Conservation (phyloP, 2,797 vertebrate species). For the Malacoctenus gilli region DNA sequence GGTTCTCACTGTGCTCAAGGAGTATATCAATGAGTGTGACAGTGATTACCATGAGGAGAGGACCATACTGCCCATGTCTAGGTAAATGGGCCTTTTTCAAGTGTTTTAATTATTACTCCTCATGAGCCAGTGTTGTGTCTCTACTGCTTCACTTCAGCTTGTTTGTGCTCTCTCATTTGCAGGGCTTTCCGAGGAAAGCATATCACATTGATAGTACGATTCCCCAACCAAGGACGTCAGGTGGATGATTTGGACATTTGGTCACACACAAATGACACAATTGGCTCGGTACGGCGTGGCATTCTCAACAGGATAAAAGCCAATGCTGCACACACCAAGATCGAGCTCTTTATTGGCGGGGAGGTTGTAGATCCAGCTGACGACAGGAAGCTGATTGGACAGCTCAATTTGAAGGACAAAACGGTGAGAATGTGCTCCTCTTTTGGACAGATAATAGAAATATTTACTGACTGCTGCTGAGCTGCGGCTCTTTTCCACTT, state of each 20-base stretch:
- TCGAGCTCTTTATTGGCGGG: constrained; percentile 96
- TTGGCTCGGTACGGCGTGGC: constrained; percentile 95
- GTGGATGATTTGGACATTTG: constrained; percentile 98
- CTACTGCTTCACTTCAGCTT: not conserved
- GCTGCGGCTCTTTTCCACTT: no score
- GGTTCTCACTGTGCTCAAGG: constrained; percentile 95
- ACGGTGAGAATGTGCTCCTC: constrained; percentile 81
- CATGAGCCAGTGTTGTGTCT: not conserved
- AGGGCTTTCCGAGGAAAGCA: constrained; percentile 99
- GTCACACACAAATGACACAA: constrained; percentile 99
- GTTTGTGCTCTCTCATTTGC: constrained; percentile 33
- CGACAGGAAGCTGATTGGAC: constrained; percentile 96
- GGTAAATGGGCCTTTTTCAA: constrained; percentile 76
- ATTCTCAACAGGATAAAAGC: constrained; percentile 98
- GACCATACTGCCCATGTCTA: constrained; percentile 98
- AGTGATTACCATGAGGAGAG: constrained; percentile 99
- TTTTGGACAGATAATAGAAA: not conserved
- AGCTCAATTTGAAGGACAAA: constrained; percentile 98
- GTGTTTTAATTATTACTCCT: not conserved
- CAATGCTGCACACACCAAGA: constrained; percentile 97
- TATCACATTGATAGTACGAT: constrained; percentile 96
- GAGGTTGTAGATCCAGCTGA: constrained; percentile 97
- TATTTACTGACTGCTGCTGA: not conserved
- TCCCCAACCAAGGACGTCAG: constrained; percentile 98
- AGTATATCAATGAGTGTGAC: constrained; percentile 99